phyloP scores from a whole-genome alignment of 2,113 vertebrate genomes.

The Oenanthe oenanthe region DNA sequence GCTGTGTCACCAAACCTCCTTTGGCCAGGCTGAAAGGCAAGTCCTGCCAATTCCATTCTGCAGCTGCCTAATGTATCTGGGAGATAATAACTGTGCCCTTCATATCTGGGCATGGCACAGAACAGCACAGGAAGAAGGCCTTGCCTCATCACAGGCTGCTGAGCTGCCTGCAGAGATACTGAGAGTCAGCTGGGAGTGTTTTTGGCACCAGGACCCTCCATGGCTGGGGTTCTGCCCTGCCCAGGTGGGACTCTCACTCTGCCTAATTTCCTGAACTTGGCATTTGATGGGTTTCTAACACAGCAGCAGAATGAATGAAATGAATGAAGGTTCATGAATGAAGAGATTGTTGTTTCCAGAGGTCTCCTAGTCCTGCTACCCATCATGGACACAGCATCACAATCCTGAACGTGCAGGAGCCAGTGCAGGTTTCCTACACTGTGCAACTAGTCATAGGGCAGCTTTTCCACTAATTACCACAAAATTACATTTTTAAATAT shows the following conservation, averaged over 20 bases:
- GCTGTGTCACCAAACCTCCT: background rate
- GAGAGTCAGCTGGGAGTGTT: background rate
- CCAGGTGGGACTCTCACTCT: background rate
- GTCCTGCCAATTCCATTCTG: background rate
- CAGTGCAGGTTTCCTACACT: background rate
- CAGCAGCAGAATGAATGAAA: background rate
- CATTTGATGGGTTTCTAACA: background rate
- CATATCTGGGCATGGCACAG: background rate
- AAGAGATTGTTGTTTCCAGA: background rate
- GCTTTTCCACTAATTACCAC: background rate
- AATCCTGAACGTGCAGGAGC: background rate
- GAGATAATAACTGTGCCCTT: constrained; percentile 6
- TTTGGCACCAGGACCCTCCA: background rate
- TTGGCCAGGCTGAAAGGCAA: background rate
- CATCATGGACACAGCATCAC: fast-evolving
- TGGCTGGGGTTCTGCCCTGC: background rate
- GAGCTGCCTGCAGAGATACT: background rate
- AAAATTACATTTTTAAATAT: background rate
- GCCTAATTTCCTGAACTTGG: background rate
- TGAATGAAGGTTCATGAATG: too few species aligned
- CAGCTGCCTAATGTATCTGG: background rate
- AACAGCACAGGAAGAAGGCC: background rate
- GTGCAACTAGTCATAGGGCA: background rate
- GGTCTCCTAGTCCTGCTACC: background rate
- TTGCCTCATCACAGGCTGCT: background rate